Percentiles rank a stretch among this genome's conserved stretches.
Conservation (phyloP, 1,140 invertebrate genomes). For the Drosophila seguyi region DNA sequence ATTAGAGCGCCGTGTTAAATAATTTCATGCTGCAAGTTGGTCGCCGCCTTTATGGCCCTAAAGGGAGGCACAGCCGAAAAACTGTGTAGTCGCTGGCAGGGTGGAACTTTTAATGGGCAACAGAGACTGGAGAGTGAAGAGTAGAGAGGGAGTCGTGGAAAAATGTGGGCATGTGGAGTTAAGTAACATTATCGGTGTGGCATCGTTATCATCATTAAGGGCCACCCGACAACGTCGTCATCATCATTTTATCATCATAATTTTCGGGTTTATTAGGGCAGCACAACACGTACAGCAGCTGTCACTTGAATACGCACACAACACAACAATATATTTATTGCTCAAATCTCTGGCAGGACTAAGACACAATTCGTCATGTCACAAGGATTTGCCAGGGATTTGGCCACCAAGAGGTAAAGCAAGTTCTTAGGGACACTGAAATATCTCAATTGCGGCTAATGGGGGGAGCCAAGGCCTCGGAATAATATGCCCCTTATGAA, state of each 20-base stretch:
- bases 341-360: slow-evolving; percentile 52
- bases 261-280: slow-evolving; percentile 75
- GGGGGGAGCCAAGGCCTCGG: slow-evolving; percentile 42
- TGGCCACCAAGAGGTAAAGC: neutral
- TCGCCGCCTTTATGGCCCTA: slow-evolving; percentile 72
- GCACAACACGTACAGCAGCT: slow-evolving; percentile 60
- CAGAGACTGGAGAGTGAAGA: neutral
- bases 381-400: slow-evolving; percentile 42
- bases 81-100: neutral
- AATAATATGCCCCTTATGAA: slow-evolving; percentile 62
- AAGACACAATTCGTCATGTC: slow-evolving; percentile 79
- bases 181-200: slow-evolving; percentile 69
- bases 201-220: slow-evolving; percentile 63
- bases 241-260: slow-evolving; percentile 83
- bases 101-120: slow-evolving; percentile 63
- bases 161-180: slow-evolving; percentile 83
- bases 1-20: slow-evolving; percentile 71
- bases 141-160: neutral
- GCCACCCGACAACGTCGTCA: slow-evolving; percentile 57
- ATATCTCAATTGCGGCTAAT: slow-evolving; percentile 73
- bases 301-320: slow-evolving; percentile 6
- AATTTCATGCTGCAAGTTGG: slow-evolving; percentile 65
- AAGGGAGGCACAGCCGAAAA: slow-evolving; percentile 41
- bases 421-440: neutral
- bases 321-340: slow-evolving; percentile 19